Evolutionary conservation across 2,797 vertebrate genomes (phyloP), one percentile per base, ranked within the genome.

Genomic region (Chrosomus eos): DNA sequence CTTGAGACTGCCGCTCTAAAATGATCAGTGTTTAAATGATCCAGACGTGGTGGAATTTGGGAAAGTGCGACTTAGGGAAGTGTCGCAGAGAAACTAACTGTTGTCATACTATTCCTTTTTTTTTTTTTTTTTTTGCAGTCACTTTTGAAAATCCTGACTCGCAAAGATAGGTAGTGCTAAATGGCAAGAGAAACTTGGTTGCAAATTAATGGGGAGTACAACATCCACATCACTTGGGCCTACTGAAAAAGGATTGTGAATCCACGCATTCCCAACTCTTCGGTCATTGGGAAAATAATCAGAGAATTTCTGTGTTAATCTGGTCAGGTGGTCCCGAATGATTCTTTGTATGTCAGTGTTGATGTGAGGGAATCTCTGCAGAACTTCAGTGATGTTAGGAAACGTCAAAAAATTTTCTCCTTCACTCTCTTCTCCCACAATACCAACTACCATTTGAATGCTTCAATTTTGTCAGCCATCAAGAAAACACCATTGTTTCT

Each of bases 401-500:
- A 31, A 10, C 31, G 64, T 67, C 64, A 67, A 67, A 33, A 33
- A 33, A 19, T 66, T 3, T 45, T 45, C 11, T 45, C 3, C 43
- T 45, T 11, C 43, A 45, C 43, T 45, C 11, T 45, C 43, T 36
- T 36, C 7, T 36, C 64, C 64, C 64, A 66, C 64, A 66, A 36
- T 18, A 33, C 14, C 64, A 66, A 33, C 28, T 66, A 26, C 21
- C 16, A 14, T 21, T 81, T 85, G 36, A 87, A 87, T 38, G 45
- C 53, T 71, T 88, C 31, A 84, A 40, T 43, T 43, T 81, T 80
- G 33, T 84, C 68, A 51, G 82, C 26, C 82, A 87, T 53, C 40
- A 82, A 78, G 77, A 80, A 84, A 33, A 75, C 28, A 53, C 28
- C 23, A 58, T 55, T 80, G 74, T 67, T 82, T 82, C 18, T 82